A percentile compares a stretch with the other conserved stretches of the same genome.
Evolutionary conservation across 2,113 vertebrate species (phyloP).

Genomic region (Melospiza melodia): DNA sequence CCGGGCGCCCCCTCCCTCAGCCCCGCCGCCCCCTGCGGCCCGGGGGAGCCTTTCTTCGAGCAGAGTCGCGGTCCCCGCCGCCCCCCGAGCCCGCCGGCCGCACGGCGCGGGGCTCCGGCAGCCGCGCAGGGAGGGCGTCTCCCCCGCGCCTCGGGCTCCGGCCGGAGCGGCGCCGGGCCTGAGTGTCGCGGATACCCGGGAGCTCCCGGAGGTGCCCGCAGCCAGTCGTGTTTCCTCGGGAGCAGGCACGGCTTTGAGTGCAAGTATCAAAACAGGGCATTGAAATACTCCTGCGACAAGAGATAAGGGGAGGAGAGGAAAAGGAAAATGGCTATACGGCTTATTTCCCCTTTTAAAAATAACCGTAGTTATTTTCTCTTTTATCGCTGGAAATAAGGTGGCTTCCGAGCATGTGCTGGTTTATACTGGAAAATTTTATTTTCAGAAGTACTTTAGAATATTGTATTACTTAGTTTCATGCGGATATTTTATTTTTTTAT

Average conservation of each 20-base stretch:
- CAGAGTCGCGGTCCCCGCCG: not conserved
- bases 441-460: not conserved
- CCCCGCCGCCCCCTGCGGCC: not conserved
- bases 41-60: not conserved
- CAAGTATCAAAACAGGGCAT: not conserved
- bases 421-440: not conserved
- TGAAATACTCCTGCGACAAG: not conserved
- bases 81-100: not conserved
- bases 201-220: not conserved
- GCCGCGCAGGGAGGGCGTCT: not conserved
- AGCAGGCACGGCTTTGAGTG: not conserved
- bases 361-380: not conserved
- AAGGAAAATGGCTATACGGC: not conserved
- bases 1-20: not conserved
- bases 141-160: not conserved
- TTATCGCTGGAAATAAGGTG: not conserved
- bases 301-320: not conserved
- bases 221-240: not conserved
- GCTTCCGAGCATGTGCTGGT: not conserved
- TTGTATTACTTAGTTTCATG: not conserved
- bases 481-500: not conserved
- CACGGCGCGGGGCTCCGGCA: too few species aligned
- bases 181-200: not conserved
- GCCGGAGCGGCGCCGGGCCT: not conserved
- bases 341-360: not conserved